A percentile compares a stretch with the other conserved stretches of the same genome.
These are phyloP conservation scores for Hymenopus coronatus DNA, from an alignment of 2,888 invertebrate genomes.

Conservation along the genomic window DNA sequence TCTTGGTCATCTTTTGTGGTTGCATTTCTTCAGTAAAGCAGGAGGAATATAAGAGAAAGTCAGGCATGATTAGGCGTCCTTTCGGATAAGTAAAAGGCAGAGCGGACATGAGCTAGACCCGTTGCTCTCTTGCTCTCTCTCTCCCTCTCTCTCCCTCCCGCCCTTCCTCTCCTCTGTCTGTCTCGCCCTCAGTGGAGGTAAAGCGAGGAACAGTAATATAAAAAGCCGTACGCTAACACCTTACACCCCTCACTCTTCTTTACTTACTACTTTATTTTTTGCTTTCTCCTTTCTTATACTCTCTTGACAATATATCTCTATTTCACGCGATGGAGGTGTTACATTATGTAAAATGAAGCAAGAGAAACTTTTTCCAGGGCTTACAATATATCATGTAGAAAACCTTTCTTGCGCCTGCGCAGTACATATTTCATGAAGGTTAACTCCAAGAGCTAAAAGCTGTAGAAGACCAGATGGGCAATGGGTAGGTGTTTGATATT, in stretches of 20 bases:
- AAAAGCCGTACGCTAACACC: neutral
- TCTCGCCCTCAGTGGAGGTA: too few relatives aligned
- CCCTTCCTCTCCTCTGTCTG: too few relatives aligned
- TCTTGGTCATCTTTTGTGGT: neutral
- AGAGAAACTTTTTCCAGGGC: neutral
- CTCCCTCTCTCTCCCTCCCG: too few relatives aligned
- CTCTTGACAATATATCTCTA: neutral
- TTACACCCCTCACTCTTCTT: neutral
- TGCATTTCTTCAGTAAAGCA: neutral
- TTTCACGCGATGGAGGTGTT: neutral
- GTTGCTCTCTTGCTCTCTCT: too few relatives aligned
- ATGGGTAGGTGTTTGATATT: too few relatives aligned
- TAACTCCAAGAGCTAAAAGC: neutral
- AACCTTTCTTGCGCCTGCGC: neutral
- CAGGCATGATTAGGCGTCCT: neutral
- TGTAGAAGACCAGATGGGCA: neutral
- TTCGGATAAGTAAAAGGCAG: neutral
- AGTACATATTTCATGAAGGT: neutral
- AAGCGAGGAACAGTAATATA: neutral
- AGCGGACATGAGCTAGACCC: neutral
- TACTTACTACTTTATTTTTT: neutral
- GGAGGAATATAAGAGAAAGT: neutral
- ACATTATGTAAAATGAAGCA: constrained; percentile 2
- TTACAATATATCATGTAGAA: neutral
- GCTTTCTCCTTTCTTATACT: neutral